Base-by-base conservation (phyloP, 2,113 vertebrate genomes). In the Paramisgurnus dabryanus region DNA sequence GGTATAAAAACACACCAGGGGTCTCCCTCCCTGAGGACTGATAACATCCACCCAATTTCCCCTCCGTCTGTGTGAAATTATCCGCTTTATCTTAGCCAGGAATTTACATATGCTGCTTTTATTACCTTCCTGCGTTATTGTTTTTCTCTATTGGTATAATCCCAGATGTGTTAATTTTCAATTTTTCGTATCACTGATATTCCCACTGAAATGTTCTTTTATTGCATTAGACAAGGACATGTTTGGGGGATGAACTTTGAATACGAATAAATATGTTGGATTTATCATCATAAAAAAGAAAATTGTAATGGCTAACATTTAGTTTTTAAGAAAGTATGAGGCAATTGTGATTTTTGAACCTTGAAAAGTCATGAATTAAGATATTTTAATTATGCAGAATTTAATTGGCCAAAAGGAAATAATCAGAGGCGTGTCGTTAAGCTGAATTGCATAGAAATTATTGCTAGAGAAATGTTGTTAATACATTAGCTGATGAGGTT, bases 31-130 rank as follows among this genome's bases (percentile, higher is more conserved):
- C 75, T 73, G 68, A 45, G 45, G 76, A 82, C 79, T 84, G 90
- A 93, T 92, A 91, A 85, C 85, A 90, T 87, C 86, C 81, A 89
- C 84, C 83, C 88, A 90, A 91, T 93, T 92, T 90, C 79, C 85
- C 87, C 79, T 85, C 86, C 80, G 81, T 89, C 86, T 86, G 67
- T 83, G 77, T 67, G 55, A 78, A 50, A 67, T 77, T 66, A 83
- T 76, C 60, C 22, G n/a, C 65, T 72, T 49, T 65, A 84, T 85
- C 82, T 83, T 66, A 61, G 45, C 17, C 64, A 67, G 7, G 27
- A 70, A 34, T 55, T 67, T 60, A 39, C 76, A 65, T 55, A n/a
- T 76, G 72, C 34, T 82, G 65, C 45, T 40, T 40, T 80, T 80
- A 70, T 80, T 78, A 50, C 77, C 77, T 78, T 71, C 67, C 12